Evolutionary conservation across 2,113 vertebrate species (phyloP).

Genomic region (Elephas maximus): DNA sequence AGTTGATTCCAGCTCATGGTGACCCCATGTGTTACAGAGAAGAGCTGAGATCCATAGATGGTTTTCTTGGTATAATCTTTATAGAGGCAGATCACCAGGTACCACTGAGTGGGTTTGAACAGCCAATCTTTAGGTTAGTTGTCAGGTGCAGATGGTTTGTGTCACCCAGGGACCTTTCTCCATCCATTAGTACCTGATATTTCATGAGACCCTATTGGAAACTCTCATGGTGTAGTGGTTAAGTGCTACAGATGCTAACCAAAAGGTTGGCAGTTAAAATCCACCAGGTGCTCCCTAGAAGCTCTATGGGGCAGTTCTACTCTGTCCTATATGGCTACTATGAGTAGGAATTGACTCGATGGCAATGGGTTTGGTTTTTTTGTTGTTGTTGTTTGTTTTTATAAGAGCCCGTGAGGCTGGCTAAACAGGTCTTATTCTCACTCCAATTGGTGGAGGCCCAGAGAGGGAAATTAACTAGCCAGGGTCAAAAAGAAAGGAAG

Average conservation of each 20-base stretch:
- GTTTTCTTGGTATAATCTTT: neutral
- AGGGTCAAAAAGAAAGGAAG: neutral
- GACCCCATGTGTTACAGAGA: neutral
- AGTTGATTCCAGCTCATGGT: neutral
- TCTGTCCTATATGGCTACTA: too few relatives aligned
- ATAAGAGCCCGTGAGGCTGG: neutral
- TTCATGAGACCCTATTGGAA: too few relatives aligned
- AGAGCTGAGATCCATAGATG: too few relatives aligned
- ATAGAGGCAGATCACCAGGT: neutral
- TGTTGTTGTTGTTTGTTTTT: neutral
- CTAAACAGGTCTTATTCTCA: neutral
- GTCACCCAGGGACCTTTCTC: neutral
- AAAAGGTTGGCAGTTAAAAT: too few relatives aligned
- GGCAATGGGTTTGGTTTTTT: too few relatives aligned
- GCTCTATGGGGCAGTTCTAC: too few relatives aligned
- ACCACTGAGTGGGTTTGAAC: neutral
- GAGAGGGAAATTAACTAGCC: too few relatives aligned
- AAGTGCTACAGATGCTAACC: too few relatives aligned
- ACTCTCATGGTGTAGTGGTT: too few relatives aligned
- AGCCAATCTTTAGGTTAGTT: too few relatives aligned
- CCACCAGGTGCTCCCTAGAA: too few relatives aligned
- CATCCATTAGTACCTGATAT: rapidly evolving
- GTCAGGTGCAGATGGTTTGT: neutral
- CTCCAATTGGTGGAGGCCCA: neutral
- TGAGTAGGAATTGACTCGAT: too few relatives aligned